A percentile compares a stretch with the other conserved stretches of the same genome.
These are phyloP conservation scores for Gephyroberyx darwinii DNA, from an alignment of 2,797 vertebrate species.

Conservation along the genomic window DNA sequence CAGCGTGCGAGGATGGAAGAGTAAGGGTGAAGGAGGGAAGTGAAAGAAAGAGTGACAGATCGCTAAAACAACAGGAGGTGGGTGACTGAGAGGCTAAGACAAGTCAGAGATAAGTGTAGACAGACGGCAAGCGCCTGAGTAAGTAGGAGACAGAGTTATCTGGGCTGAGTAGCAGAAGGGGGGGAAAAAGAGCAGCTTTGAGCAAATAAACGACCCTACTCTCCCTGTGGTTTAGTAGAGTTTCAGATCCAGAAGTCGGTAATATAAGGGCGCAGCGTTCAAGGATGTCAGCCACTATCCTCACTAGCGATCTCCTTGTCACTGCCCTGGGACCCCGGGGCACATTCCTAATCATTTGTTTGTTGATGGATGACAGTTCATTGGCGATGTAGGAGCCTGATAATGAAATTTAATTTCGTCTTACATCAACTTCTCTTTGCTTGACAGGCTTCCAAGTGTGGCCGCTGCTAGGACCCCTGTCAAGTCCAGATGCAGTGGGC, in stretches of 20 bases:
- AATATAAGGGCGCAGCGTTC: slow-evolving; percentile 28
- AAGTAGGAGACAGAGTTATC: slow-evolving; percentile 8
- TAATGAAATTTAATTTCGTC: slow-evolving; percentile 20
- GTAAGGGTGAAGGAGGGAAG: slow-evolving; percentile 1
- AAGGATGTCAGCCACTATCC: slow-evolving; percentile 6
- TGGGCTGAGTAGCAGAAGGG: background rate
- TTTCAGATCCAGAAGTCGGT: slow-evolving; percentile 10
- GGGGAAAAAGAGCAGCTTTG: slow-evolving; percentile 11
- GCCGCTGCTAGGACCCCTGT: background rate
- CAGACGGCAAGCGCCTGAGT: slow-evolving; percentile 36
- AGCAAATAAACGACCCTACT: slow-evolving; percentile 28
- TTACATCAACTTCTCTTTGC: slow-evolving; percentile 9
- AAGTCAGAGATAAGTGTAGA: slow-evolving; percentile 40
- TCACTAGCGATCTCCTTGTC: slow-evolving; percentile 18
- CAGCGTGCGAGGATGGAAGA: background rate
- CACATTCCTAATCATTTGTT: slow-evolving; percentile 38
- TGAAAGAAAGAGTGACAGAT: slow-evolving; percentile 23
- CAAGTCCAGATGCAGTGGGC: background rate
- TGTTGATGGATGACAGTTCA: slow-evolving; percentile 47
- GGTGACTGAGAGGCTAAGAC: slow-evolving; percentile 25
- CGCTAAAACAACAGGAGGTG: slow-evolving; percentile 19
- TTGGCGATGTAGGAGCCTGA: slow-evolving; percentile 21
- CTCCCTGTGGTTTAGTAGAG: slow-evolving; percentile 6
- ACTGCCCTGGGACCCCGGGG: background rate
- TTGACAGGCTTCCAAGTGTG: slow-evolving; percentile 26